Evolutionary conservation across 2,113 vertebrate genomes (phyloP).

Genomic region (Eretmochelys imbricata): DNA sequence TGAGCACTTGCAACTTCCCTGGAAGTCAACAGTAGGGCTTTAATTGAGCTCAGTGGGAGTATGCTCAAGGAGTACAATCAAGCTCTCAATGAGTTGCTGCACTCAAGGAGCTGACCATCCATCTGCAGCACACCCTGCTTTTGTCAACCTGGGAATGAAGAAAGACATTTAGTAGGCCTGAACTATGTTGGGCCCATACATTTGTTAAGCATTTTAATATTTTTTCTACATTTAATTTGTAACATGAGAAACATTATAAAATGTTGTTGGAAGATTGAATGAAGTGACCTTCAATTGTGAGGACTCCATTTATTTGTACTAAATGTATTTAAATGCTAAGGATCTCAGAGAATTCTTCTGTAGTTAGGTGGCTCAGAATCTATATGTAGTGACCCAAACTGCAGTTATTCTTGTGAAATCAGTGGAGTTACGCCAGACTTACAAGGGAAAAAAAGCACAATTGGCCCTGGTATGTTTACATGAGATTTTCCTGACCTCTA

Average conservation of each 20-base stretch:
- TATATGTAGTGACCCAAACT: accelerated
- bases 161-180: background rate
- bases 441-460: background rate
- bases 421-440: background rate
- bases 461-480: background rate
- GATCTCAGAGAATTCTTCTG: background rate
- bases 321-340: background rate
- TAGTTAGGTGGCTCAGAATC: background rate
- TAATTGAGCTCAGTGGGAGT: background rate
- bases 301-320: background rate
- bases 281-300: background rate
- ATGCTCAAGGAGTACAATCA: background rate
- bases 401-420: background rate
- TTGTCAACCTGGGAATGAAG: background rate
- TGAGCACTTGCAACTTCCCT: background rate
- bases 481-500: constrained; percentile 23
- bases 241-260: accelerated
- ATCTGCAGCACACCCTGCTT: background rate
- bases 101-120: background rate
- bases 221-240: background rate
- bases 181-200: background rate
- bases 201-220: background rate
- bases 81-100: background rate
- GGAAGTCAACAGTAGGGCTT: background rate
- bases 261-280: background rate